These are phyloP conservation scores for Biston stratarius DNA, from an alignment of 2,888 invertebrate genomes.

Conservation along the genomic window DNA sequence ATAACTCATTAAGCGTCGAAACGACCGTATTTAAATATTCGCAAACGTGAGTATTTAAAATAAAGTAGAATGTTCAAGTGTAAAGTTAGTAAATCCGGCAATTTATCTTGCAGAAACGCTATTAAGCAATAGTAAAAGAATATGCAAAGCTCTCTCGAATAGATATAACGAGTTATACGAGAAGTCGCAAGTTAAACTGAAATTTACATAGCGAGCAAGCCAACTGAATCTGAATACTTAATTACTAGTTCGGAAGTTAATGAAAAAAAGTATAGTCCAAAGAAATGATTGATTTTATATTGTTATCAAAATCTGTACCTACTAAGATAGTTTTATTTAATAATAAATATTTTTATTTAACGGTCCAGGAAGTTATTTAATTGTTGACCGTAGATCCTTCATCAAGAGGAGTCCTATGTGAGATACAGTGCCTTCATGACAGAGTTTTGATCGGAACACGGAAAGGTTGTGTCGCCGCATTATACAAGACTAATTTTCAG, in stretches of 20 bases:
- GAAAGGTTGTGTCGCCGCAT: too few relatives aligned
- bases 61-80: conserved; percentile 19
- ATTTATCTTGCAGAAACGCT: conserved; percentile 28
- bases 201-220: conserved; percentile 36
- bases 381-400: too few relatives aligned
- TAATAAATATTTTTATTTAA: too few relatives aligned
- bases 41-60: conserved; percentile 9
- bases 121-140: conserved; percentile 31
- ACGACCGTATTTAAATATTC: neutral
- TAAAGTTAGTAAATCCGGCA: conserved; percentile 24
- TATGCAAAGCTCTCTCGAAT: conserved; percentile 22
- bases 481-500: too few relatives aligned
- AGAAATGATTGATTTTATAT: neutral
- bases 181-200: conserved; percentile 37
- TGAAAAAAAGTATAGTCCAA: neutral
- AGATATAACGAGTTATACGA: conserved; percentile 36
- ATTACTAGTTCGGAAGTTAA: conserved; percentile 27
- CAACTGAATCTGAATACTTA: conserved; percentile 39
- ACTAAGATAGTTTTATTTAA: too few relatives aligned
- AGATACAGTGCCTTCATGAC: too few relatives aligned
- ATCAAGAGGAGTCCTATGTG: too few relatives aligned
- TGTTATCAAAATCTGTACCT: too few relatives aligned
- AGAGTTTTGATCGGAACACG: too few relatives aligned
- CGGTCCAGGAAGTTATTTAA: too few relatives aligned
- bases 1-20: neutral